Conservation (phyloP, 2,113 vertebrate species). For the Alouatta palliata region DNA sequence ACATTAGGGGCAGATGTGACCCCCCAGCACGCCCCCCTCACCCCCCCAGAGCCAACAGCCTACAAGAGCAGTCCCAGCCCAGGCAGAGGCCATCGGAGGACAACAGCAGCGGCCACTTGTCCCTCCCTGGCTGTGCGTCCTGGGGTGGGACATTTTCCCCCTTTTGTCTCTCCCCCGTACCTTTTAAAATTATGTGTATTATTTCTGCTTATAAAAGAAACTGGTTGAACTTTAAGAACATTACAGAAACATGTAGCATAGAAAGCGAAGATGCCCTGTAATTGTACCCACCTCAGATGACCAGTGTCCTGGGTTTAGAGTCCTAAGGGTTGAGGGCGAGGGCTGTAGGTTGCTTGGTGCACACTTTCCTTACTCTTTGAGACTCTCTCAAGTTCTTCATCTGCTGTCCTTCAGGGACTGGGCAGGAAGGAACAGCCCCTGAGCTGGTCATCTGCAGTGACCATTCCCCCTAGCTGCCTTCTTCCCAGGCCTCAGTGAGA, state of each 20-base stretch:
- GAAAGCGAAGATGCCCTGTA: neutral
- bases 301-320: neutral
- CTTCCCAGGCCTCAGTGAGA: neutral
- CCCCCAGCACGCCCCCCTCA: rapidly evolving
- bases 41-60: neutral
- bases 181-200: neutral
- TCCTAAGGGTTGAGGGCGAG: neutral
- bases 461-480: no score
- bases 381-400: neutral
- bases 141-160: neutral
- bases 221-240: neutral
- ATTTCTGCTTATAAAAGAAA: neutral
- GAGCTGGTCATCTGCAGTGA: neutral
- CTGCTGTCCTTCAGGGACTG: neutral
- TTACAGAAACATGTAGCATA: neutral
- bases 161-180: no score
- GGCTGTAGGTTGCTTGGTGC: neutral
- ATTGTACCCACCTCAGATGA: neutral
- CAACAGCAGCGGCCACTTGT: rapidly evolving
- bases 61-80: neutral
- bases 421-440: neutral
- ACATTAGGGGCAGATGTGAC: neutral
- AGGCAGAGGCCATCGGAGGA: neutral
- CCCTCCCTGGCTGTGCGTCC: neutral
- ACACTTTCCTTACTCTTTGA: neutral